Base-by-base conservation (phyloP, 2,797 vertebrate species). In the Phataginus tetradactyla region DNA sequence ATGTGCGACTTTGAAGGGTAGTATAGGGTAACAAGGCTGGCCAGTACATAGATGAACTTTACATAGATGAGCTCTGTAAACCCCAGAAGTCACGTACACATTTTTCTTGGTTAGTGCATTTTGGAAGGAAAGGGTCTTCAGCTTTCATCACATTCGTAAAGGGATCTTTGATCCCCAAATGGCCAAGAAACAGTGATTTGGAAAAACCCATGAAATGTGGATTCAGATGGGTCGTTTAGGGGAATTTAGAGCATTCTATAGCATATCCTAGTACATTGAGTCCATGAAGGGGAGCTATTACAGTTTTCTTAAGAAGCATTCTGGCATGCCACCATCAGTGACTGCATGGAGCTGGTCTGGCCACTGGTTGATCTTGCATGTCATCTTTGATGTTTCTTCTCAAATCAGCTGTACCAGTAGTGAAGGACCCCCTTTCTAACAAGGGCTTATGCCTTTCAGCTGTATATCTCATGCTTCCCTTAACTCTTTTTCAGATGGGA, bases 401-500 rank as follows among this genome's bases (percentile, higher is more conserved):
- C 55, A 86, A 15, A 61, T 59, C 42, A 55, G 23, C n/a, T 13
- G 20, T n/a, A 12, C 10, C 0, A 1, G 4, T 14, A 21, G 37
- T 64, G 12, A 75, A 77, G 71, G 37, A 17, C 57, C 68, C 75
- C 2, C 42, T 37, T 32, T 13, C 49, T 51, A 14, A 80, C 23
- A 42, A 53, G 27, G 13, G 12, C 5, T 1, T 39, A n/a, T 25
- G 1, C 57, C 80, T 87, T 51, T 75, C 51, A 23, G 2, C 39
- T 51, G 45, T 69, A 3, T 25, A 11, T 45, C 27, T 96, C 71
- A 90, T 49, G 53, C 45, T 66, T 92, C 17, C 27, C 0, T 91
- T 27, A 63, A 29, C 61, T 97, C 97, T 97, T 94, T 97, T 98
- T 59, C 97, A 99, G 99, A 96, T 99, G 99, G 99, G 99, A 99